These are phyloP conservation scores for Eriosoma lanigerum DNA, from an alignment of 1,140 invertebrate species.

Conservation along the genomic window DNA sequence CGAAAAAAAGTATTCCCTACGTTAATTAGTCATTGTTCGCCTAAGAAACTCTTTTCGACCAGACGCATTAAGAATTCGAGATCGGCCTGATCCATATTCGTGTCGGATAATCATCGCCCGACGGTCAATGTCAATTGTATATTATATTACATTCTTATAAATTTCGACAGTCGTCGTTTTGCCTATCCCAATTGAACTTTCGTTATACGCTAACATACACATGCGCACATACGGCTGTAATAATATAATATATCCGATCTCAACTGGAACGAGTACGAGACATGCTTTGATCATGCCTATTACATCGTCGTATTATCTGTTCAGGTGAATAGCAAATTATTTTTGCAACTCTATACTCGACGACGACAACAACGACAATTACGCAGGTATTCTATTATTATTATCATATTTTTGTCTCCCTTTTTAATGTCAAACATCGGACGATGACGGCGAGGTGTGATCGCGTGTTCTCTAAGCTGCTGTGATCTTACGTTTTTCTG, in stretches of 20 bases:
- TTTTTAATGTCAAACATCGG: background rate
- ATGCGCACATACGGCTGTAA: background rate
- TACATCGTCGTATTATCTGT: background rate
- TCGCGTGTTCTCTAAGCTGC: background rate
- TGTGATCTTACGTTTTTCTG: background rate
- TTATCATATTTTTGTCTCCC: background rate
- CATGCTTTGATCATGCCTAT: slow-evolving; percentile 31
- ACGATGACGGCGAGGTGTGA: background rate
- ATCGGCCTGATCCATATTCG: background rate
- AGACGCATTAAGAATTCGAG: too few species aligned
- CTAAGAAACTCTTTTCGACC: too few species aligned
- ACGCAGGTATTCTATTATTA: background rate
- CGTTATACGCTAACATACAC: slow-evolving; percentile 6
- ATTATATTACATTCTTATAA: too few species aligned
- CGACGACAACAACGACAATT: background rate
- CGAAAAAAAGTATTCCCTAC: too few species aligned
- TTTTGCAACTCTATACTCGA: background rate
- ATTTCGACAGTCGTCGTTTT: background rate
- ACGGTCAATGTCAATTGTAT: background rate
- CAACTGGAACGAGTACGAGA: slow-evolving; percentile 22
- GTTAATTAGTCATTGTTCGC: too few species aligned
- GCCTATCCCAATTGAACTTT: slow-evolving; percentile 36
- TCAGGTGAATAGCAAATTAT: background rate
- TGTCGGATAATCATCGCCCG: background rate
- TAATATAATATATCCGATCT: slow-evolving; percentile 19